Percentiles rank a stretch among this genome's conserved stretches.
Evolutionary conservation across 2,113 vertebrate genomes (phyloP).

Genomic region (western clawed frog (Xenopus tropicalis)): DNA sequence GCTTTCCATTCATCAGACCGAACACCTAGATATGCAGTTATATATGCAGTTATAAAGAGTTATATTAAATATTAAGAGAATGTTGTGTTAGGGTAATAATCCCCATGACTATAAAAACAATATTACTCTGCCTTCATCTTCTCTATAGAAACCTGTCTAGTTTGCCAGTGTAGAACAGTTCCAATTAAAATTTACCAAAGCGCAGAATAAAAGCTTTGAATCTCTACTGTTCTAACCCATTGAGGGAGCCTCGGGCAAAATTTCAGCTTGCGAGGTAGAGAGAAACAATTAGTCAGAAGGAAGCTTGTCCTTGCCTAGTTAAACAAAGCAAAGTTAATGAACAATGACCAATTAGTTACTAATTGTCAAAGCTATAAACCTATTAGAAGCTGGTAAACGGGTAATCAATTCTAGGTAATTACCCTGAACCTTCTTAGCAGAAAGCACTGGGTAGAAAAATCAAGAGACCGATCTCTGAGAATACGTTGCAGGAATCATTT

Average conservation of each 20-base stretch:
- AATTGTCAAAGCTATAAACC: conserved; percentile 73
- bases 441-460: conserved; percentile 5
- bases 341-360: conserved; percentile 68
- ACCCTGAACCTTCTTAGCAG: conserved; percentile 47
- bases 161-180: not conserved
- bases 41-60: not conserved
- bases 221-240: conserved; percentile 23
- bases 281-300: conserved; percentile 39
- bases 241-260: conserved; percentile 18
- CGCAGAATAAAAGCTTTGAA: conserved; percentile 17
- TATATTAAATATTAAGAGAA: not conserved
- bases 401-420: conserved; percentile 53
- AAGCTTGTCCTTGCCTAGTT: conserved; percentile 52
- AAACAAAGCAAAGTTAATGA: conserved; percentile 65
- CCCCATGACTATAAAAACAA: not conserved
- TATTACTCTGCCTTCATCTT: not conserved
- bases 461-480: not conserved
- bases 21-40: too few species aligned
- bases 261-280: conserved; percentile 20
- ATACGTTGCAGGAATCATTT: not conserved
- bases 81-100: not conserved
- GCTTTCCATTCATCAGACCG: too few species aligned
- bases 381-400: conserved; percentile 50
- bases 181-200: conserved; percentile 37
- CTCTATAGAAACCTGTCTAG: not conserved